Base-by-base conservation (phyloP, 1,140 invertebrate species). In the Caenorhabditis remanei region DNA sequence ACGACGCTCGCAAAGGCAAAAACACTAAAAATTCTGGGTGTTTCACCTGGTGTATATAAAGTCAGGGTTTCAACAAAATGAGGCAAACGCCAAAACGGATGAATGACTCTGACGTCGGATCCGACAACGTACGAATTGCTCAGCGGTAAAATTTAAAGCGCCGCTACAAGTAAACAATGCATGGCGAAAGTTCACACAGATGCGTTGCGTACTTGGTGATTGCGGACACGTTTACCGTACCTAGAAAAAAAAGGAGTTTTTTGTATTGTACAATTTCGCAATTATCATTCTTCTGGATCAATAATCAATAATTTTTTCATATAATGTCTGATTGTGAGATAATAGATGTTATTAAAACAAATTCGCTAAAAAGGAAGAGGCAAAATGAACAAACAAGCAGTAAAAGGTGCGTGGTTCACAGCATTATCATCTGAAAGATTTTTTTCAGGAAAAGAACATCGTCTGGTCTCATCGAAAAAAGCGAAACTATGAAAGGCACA, bases 301-400 rank as follows among this genome's bases (percentile, higher is more conserved):
- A n/a, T 21, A 13, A 32, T 65, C 9, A 65, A 40, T 65, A 41
- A 13, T 67, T 41, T 46, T 41, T 65, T 40, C 63, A 65, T 9
- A 75, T 75, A 24, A 79, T 79, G 71, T 79, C 71, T 13, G 71
- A 50, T 50, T 53, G 50, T 53, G 46, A 79, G 24, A 79, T 79
- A 21, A 8, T 79, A 32, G 46, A 79, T 21, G 71, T 21, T 7
- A 50, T 79, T 24, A 9, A 24, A 11, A 16, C 43, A 4, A 50
- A 11, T 24, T 21, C 46, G 9, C 2, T n/a, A 0, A 79, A 79
- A 13, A 5, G n/a, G n/a, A 79, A 79, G 13, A 46, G 11, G 6
- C 43, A 24, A 50, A 32, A 24, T 50, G 14, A 9, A 19, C 4
- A 0, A 9, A 4, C 24, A 5, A 9, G 24, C 4, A 24, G n/a